These are phyloP conservation scores for Julus scandinavius DNA, from an alignment of 2,888 invertebrate genomes.

Conservation along the genomic window DNA sequence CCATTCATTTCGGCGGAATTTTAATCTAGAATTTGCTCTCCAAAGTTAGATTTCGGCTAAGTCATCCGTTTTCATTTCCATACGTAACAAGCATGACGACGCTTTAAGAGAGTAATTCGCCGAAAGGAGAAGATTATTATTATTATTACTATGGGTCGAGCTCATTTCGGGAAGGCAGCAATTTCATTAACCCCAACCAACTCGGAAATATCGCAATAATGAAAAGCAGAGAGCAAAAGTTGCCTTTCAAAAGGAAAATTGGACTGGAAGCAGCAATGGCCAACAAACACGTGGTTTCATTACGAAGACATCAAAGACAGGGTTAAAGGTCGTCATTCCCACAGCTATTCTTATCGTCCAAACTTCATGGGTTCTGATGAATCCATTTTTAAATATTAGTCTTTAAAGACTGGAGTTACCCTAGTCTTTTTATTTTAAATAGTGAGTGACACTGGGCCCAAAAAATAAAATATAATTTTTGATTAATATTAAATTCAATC, in stretches of 20 bases:
- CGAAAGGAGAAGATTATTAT: slow-evolving; percentile 3
- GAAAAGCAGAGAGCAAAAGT: background rate
- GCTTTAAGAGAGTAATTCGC: background rate
- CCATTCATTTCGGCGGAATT: slow-evolving; percentile 29
- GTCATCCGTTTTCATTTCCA: slow-evolving; percentile 23
- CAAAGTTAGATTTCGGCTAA: background rate
- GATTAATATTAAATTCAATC: too few species aligned
- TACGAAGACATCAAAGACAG: background rate
- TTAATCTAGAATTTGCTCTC: slow-evolving; percentile 16
- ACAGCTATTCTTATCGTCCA: too few species aligned
- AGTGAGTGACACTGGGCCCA: too few species aligned
- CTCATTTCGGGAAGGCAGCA: background rate
- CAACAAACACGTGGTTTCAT: background rate
- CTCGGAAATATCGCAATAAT: background rate
- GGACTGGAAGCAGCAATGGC: background rate
- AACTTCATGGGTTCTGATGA: too few species aligned
- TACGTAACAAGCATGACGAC: slow-evolving; percentile 4
- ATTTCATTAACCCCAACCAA: slow-evolving; percentile 24
- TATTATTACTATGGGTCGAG: background rate
- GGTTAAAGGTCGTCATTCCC: background rate
- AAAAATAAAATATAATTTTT: too few species aligned
- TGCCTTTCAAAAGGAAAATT: background rate
- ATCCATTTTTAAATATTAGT: too few species aligned
- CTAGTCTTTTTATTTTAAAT: too few species aligned
- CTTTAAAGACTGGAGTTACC: too few species aligned